These are phyloP conservation scores for Stomorhina lunata DNA, from an alignment of 2,888 invertebrate species.

Conservation along the genomic window DNA sequence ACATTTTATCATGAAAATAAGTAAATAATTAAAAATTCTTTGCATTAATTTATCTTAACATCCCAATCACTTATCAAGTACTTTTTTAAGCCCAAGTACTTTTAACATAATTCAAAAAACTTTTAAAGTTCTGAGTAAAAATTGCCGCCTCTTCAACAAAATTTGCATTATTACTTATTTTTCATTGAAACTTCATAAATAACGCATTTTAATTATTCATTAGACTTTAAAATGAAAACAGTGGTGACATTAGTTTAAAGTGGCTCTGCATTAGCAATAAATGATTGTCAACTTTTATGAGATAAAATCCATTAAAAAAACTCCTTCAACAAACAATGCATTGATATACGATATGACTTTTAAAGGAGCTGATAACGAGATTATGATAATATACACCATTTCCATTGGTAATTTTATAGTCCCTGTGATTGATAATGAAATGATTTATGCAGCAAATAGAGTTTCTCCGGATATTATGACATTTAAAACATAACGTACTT, in stretches of 20 bases:
- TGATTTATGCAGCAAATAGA: no score
- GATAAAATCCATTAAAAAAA: constrained; percentile 56
- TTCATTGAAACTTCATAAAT: not conserved
- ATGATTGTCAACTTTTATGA: constrained; percentile 26
- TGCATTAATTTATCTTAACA: no score
- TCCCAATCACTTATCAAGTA: no score
- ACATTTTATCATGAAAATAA: no score
- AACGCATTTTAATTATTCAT: no score
- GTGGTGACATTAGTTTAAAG: constrained; percentile 22
- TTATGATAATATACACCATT: constrained; percentile 25
- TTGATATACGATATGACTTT: constrained; percentile 56
- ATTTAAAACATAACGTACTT: no score
- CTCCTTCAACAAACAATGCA: constrained; percentile 6
- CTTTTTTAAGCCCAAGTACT: no score
- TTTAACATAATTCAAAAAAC: no score
- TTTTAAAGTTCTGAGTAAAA: no score
- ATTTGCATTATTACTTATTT: not conserved
- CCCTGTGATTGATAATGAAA: no score
- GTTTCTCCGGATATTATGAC: no score
- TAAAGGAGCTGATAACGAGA: constrained; percentile 30
- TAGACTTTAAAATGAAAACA: not conserved
- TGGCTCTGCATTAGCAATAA: constrained; percentile 3
- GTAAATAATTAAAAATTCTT: no score
- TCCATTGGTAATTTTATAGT: not conserved
- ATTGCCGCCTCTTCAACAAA: not conserved